Evolutionary conservation across 92 coral and sea anemone species (phyloP).

Genomic region (Heliopora coerulea): DNA sequence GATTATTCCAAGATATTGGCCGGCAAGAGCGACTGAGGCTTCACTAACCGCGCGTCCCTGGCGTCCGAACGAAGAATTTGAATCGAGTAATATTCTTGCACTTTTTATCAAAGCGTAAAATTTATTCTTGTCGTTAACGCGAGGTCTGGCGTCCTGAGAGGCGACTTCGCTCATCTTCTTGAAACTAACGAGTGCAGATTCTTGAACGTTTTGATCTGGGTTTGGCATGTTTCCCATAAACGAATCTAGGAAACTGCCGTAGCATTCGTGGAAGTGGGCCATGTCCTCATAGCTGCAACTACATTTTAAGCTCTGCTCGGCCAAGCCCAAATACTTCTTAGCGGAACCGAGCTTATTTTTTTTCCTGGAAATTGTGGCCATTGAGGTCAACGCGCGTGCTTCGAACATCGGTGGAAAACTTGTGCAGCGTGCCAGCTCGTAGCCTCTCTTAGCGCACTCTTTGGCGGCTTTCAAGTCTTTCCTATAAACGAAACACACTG

Average conservation of each 20-base stretch:
- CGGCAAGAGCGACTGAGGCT: neutral
- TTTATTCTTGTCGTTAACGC: slow-evolving; percentile 1
- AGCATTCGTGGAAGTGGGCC: slow-evolving; percentile 18
- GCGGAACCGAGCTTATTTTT: neutral
- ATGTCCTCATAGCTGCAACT: neutral
- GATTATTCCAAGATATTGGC: neutral
- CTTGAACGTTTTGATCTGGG: slow-evolving; percentile 5
- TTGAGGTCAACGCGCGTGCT: slow-evolving; percentile 11
- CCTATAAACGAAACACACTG: slow-evolving; percentile 4
- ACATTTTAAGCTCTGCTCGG: slow-evolving; percentile 6
- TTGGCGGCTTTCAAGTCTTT: neutral
- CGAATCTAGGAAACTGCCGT: slow-evolving; percentile 25
- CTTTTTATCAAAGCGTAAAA: slow-evolving; percentile 15
- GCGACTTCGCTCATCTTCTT: slow-evolving; percentile 22
- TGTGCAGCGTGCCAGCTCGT: slow-evolving; percentile 16
- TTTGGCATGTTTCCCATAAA: slow-evolving; percentile 4
- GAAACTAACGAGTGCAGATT: slow-evolving; percentile 5
- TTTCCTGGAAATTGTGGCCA: neutral
- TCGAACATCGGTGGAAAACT: slow-evolving; percentile 17
- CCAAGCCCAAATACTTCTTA: slow-evolving; percentile 2
- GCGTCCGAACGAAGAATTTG: slow-evolving; percentile 19
- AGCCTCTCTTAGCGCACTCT: neutral
- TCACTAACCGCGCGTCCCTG: neutral
- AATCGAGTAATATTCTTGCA: slow-evolving; percentile 11
- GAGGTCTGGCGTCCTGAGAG: slow-evolving; percentile 8